Base-by-base conservation (phyloP, 2,797 vertebrate genomes). In the Limosa lapponica region DNA sequence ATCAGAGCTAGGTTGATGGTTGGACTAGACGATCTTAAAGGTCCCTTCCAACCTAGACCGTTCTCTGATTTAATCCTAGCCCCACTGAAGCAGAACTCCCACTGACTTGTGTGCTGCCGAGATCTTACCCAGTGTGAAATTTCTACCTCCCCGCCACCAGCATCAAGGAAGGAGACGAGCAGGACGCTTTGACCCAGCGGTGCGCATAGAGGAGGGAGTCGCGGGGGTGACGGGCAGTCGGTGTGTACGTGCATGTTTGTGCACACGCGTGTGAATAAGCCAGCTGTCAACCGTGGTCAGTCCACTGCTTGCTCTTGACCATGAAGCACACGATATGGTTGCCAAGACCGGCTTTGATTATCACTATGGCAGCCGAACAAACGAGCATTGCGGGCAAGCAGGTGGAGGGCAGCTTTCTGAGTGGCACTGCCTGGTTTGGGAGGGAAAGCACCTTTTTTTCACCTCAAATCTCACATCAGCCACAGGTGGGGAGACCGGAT, bases 331-430 rank as follows among this genome's bases (percentile, higher is more conserved):
- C 0, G 39, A 10, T 30, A 70, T 5, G 51, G 84, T 87, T 92
- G 84, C 90, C 80, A 79, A 65, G 74, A 71, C 41, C 59, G 1
- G 0, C 66, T 65, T 30, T 86, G 89, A 93, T 94, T 94, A 95
- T 90, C 2, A 1, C 92, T 52, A 88, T 24, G 61, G 79, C 65
- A 86, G 75, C 58, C 48, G 87, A 92, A 75, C 61, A 72, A 91
- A 94, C 0, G 4, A 49, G 62, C 36, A 6, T 0, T 9, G 55
- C 55, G 48, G 64, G 11, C 27, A 22, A 55, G n/a, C 0, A 0
- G 13, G 43, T 12, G 4, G 37, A 86, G 15, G 32, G 49, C 51
- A n/a, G 20, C 10, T 39, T 28, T 64, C 52, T 25, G 2, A 9
- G 57, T 8, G 44, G 37, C 37, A 24, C 7, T 11, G 39, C 61